Percentiles rank a stretch among this genome's conserved stretches.
Conservation (phyloP, 2,113 vertebrate genomes). For the Rhinolophus sinicus region DNA sequence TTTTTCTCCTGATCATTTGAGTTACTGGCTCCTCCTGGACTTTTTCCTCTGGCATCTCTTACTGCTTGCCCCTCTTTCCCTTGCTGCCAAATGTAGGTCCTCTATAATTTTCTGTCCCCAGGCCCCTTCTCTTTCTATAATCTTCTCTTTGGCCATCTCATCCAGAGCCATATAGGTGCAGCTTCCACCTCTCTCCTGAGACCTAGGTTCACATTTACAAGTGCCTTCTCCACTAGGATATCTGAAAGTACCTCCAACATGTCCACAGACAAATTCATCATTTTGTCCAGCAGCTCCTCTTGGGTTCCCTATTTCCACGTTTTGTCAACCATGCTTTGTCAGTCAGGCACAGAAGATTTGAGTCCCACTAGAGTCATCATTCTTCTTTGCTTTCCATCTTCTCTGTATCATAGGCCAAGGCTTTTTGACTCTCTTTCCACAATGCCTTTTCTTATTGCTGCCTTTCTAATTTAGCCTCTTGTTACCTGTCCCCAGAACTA, state of each 20-base stretch:
- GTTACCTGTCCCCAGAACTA: neutral
- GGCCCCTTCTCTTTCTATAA: neutral
- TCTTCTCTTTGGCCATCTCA: neutral
- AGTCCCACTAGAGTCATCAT: neutral
- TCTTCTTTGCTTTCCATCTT: neutral
- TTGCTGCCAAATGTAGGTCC: neutral
- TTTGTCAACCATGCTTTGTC: accelerated
- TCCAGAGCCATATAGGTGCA: neutral
- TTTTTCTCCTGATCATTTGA: neutral
- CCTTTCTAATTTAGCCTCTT: neutral
- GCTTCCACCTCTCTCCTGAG: neutral
- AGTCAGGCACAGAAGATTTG: neutral
- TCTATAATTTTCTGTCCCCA: neutral
- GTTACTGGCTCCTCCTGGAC: neutral
- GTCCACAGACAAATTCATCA: neutral
- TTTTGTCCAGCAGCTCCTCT: neutral
- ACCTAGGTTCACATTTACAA: neutral
- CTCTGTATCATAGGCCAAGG: neutral
- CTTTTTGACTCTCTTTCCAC: neutral
- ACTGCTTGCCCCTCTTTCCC: neutral
- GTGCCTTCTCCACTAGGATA: neutral
- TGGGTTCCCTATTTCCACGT: neutral
- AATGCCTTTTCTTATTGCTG: neutral
- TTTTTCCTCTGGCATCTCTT: neutral
- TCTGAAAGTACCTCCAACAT: neutral